Percentiles rank a stretch among this genome's conserved stretches.
Conservation (phyloP, 2,888 invertebrate genomes). For the Parasteatoda lunata region DNA sequence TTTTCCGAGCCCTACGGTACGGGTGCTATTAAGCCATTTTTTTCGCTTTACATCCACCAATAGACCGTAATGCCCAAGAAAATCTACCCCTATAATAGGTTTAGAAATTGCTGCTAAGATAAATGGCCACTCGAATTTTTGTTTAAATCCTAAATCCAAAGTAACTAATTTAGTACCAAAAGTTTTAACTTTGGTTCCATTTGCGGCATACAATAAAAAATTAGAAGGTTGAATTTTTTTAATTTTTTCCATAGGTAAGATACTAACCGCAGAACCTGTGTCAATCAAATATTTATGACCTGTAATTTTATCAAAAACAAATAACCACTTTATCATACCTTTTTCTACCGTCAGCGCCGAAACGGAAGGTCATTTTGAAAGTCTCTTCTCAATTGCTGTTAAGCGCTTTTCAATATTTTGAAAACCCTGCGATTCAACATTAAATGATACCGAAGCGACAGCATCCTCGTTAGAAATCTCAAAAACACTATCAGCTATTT, state of each 20-base stretch:
- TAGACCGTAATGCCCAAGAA: neutral
- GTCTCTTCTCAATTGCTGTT: neutral
- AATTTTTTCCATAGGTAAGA: neutral
- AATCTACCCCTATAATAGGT: neutral
- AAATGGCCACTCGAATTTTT: neutral
- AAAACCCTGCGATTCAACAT: neutral
- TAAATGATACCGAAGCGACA: neutral
- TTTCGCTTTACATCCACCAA: neutral
- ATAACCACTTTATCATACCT: neutral
- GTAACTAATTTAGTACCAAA: neutral
- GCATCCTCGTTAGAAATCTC: neutral
- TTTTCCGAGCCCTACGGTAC: neutral
- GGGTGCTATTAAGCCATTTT: neutral
- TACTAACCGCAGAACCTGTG: neutral
- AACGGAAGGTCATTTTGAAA: neutral
- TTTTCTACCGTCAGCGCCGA: neutral
- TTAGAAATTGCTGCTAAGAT: neutral
- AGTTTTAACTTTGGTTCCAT: neutral
- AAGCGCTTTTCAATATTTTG: neutral
- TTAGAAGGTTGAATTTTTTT: neutral
- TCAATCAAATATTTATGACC: neutral
- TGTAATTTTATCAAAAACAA: neutral
- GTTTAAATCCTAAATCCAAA: constrained; percentile 3
- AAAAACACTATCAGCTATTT: neutral
- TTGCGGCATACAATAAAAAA: neutral